phyloP scores from a whole-genome alignment of 2,888 invertebrate species.

The Apamea epomidion region DNA sequence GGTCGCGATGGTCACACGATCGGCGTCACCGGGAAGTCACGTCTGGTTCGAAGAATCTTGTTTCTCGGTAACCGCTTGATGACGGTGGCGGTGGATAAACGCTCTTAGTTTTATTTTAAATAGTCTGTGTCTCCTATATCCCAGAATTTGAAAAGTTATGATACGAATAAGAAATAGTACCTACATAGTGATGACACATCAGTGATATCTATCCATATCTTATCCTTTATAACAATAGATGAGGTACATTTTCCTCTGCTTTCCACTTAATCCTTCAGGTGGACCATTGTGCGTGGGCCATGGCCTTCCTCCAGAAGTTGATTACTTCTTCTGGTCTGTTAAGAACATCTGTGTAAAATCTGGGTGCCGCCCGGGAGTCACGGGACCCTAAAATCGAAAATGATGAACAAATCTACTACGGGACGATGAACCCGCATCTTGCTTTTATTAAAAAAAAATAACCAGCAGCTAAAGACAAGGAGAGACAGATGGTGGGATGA shows the following conservation, averaged over 20 bases:
- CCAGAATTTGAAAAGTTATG: background rate
- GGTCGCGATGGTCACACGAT: too few species aligned
- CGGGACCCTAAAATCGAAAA: background rate
- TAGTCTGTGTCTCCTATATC: background rate
- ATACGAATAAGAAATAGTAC: background rate
- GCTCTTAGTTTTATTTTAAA: background rate
- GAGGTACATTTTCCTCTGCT: too few species aligned
- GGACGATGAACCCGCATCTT: background rate
- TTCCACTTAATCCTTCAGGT: too few species aligned
- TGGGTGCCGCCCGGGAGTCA: background rate
- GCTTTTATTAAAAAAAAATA: background rate
- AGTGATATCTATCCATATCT: background rate
- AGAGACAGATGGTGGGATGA: too few species aligned
- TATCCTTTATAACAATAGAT: background rate
- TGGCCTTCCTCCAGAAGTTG: background rate
- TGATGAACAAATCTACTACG: background rate
- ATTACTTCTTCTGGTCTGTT: background rate
- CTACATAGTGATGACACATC: background rate
- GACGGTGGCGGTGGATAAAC: background rate
- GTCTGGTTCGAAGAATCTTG: background rate
- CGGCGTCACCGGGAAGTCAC: background rate
- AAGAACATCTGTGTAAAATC: background rate
- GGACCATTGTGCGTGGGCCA: too few species aligned
- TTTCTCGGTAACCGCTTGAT: background rate
- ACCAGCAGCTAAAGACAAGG: background rate